phyloP scores from a whole-genome alignment of 2,888 invertebrate species.

The Calephelis perditalis region DNA sequence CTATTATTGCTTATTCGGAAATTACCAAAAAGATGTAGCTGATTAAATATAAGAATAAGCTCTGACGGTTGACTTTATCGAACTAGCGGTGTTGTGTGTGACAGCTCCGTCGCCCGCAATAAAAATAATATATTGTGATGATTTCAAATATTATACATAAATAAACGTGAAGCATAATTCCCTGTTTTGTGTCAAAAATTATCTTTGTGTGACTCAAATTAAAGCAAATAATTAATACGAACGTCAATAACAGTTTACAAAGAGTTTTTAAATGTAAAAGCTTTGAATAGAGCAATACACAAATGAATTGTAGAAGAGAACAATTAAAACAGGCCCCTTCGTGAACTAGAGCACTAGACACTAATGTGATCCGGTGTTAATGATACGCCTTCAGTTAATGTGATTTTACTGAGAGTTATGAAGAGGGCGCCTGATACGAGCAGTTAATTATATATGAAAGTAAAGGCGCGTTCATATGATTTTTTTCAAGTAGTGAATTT shows the following conservation, averaged over 20 bases:
- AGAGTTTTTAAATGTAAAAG: background rate
- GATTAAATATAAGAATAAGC: no score
- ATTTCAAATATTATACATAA: background rate
- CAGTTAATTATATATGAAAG: no score
- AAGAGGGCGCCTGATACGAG: background rate
- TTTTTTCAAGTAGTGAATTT: no score
- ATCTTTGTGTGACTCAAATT: background rate
- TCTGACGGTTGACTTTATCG: no score
- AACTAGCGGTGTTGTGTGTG: no score
- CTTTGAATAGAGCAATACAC: constrained; percentile 1
- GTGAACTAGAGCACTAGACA: no score
- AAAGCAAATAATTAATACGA: background rate
- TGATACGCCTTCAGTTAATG: background rate
- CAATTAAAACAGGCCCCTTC: background rate
- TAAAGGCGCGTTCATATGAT: no score
- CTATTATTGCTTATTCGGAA: background rate
- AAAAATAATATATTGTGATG: background rate
- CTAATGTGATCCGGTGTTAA: no score
- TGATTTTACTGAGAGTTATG: background rate
- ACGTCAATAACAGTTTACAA: background rate
- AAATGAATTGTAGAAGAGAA: background rate
- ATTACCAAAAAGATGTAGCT: no score
- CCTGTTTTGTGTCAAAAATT: background rate
- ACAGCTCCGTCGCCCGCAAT: background rate
- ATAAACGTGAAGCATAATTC: background rate